Conservation (phyloP, 2,797 vertebrate genomes). For the Myiotriccus ornatus region DNA sequence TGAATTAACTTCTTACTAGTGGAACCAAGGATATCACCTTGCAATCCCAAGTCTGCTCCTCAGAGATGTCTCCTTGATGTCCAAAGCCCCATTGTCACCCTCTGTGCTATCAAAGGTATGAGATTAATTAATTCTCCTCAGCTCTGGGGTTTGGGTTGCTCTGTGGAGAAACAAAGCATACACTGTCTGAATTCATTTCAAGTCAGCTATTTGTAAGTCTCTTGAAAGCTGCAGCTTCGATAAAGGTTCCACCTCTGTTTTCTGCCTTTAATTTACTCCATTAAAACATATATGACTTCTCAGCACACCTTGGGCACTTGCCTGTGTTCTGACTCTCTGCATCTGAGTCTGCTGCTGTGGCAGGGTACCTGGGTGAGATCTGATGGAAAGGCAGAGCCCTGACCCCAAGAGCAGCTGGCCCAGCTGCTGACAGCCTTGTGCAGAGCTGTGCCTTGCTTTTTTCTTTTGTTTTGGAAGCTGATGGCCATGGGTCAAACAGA, state of each 20-base stretch:
- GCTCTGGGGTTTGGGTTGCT: not conserved
- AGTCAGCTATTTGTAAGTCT: not conserved
- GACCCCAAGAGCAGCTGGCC: not conserved
- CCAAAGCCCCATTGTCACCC: not conserved
- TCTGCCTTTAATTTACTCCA: not conserved
- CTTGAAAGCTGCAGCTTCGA: not conserved
- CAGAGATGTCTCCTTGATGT: not conserved
- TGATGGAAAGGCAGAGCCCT: not conserved
- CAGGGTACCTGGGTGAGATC: not conserved
- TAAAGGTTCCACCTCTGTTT: not conserved
- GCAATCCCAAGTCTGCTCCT: not conserved
- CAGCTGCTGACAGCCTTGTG: not conserved
- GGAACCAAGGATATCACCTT: not conserved
- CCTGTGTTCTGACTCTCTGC: not conserved
- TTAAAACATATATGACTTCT: not conserved
- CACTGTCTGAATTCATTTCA: not conserved
- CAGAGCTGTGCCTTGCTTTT: not conserved
- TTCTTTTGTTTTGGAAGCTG: not conserved
- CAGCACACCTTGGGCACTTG: not conserved
- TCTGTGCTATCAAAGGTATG: not conserved
- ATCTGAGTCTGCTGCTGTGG: not conserved
- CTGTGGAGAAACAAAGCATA: not conserved
- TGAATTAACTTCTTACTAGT: constrained; percentile 30
- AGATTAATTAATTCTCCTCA: constrained; percentile 18
- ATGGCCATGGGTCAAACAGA: not conserved